Evolutionary conservation across 2,797 vertebrate genomes (phyloP).

Genomic region (Miichthys miiuy): DNA sequence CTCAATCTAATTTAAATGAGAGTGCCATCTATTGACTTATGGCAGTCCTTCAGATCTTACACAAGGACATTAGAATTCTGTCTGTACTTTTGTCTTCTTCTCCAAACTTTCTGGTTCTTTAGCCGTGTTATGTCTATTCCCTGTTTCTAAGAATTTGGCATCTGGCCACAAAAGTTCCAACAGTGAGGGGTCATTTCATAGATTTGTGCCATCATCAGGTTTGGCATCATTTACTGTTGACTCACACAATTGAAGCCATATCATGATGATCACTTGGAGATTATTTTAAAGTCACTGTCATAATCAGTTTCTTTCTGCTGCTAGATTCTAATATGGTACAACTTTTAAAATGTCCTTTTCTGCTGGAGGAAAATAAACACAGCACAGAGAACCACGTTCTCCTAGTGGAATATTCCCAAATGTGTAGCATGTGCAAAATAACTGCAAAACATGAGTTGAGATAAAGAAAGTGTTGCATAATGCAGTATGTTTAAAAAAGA

Average conservation of each 20-base stretch:
- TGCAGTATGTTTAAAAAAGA: not conserved
- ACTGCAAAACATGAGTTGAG: not conserved
- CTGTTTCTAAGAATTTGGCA: constrained; percentile 18
- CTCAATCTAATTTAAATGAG: constrained; percentile 24
- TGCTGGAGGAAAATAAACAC: not conserved
- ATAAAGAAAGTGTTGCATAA: not conserved
- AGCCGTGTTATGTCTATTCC: not conserved
- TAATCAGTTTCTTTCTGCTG: constrained; percentile 25
- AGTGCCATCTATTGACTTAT: constrained; percentile 23
- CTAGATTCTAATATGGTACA: constrained; percentile 5
- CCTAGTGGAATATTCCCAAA: not conserved
- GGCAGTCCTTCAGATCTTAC: constrained; percentile 25
- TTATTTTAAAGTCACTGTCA: constrained; percentile 40
- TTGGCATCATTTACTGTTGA: constrained; percentile 50
- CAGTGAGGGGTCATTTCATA: constrained; percentile 32
- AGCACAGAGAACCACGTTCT: not conserved
- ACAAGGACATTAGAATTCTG: constrained; percentile 22
- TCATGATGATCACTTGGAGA: constrained; percentile 42
- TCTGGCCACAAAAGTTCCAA: constrained; percentile 18
- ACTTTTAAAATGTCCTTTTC: not conserved
- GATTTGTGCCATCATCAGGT: constrained; percentile 29
- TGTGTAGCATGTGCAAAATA: not conserved
- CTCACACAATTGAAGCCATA: constrained; percentile 33
- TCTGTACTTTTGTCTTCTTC: not conserved
- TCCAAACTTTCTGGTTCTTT: not conserved